Evolutionary conservation across 2,797 vertebrate species (phyloP).

Genomic region (Crenichthys baileyi): DNA sequence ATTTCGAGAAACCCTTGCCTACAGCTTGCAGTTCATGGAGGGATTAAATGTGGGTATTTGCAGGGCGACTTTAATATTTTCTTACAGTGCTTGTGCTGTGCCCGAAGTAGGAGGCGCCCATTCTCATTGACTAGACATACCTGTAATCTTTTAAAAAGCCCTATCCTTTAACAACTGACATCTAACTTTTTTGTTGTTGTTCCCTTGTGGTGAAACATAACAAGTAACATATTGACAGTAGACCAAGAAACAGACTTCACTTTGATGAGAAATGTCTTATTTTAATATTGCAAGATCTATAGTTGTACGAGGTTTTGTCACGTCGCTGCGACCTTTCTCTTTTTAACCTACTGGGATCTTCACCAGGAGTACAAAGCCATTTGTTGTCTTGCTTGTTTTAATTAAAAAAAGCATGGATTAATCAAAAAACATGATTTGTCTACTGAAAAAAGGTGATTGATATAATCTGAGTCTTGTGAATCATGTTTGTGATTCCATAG

Average conservation of each 20-base stretch:
- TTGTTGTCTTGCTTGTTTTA: not conserved
- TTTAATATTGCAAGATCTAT: not conserved
- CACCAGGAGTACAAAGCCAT: not conserved
- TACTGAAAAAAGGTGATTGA: not conserved
- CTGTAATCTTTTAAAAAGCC: not conserved
- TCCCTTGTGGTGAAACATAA: not conserved
- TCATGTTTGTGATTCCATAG: not conserved
- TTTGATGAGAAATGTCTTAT: not conserved
- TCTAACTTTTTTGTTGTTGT: not conserved
- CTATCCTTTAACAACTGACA: not conserved
- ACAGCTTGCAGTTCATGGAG: too few species aligned
- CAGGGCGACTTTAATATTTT: not conserved
- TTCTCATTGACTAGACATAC: not conserved
- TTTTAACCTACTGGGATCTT: not conserved
- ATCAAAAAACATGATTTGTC: too few species aligned
- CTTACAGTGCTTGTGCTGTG: not conserved
- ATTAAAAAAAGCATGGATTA: too few species aligned
- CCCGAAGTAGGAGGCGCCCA: not conserved
- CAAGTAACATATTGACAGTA: not conserved
- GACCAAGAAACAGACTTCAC: not conserved
- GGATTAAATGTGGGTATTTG: not conserved
- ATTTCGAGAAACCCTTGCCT: too few species aligned
- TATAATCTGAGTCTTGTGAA: not conserved
- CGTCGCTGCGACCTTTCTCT: not conserved
- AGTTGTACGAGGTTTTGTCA: not conserved